phyloP scores from a whole-genome alignment of 2,888 invertebrate species.

The Limenitis camilla region DNA sequence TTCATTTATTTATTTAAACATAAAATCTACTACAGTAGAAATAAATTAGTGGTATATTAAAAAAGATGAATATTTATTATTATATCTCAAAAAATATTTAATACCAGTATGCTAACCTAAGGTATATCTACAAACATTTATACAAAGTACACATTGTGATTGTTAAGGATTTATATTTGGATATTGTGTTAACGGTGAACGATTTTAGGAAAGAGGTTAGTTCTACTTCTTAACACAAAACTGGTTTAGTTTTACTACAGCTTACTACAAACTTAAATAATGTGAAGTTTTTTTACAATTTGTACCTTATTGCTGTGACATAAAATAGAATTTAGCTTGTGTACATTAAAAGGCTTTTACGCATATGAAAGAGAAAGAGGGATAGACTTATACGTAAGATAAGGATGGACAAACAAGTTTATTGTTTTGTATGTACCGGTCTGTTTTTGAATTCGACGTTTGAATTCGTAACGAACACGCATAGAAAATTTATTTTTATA shows the following conservation, averaged over 20 bases:
- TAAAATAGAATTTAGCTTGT: constrained; percentile 4
- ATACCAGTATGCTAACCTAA: no score
- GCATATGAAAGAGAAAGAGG: constrained; percentile 7
- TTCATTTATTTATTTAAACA: no score
- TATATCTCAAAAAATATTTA: no score
- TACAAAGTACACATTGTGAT: not conserved
- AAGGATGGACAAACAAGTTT: constrained; percentile 15
- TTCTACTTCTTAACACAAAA: constrained; percentile 51
- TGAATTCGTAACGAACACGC: not conserved
- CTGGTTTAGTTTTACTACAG: constrained; percentile 65
- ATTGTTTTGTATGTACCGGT: constrained; percentile 17
- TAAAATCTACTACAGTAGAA: no score
- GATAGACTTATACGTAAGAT: not conserved
- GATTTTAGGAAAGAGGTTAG: constrained; percentile 51
- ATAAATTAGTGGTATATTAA: no score
- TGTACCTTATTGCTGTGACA: not conserved
- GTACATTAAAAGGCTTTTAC: constrained; percentile 3
- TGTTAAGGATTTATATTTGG: constrained; percentile 41
- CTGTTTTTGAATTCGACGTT: constrained; percentile 17
- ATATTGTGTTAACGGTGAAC: constrained; percentile 53
- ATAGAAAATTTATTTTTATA: no score
- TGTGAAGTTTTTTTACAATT: not conserved
- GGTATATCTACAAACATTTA: no score
- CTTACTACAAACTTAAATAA: constrained; percentile 44
- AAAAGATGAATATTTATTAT: no score